These are phyloP conservation scores for Drosophila kanapiae DNA, from an alignment of 1,140 invertebrate genomes.

Conservation along the genomic window DNA sequence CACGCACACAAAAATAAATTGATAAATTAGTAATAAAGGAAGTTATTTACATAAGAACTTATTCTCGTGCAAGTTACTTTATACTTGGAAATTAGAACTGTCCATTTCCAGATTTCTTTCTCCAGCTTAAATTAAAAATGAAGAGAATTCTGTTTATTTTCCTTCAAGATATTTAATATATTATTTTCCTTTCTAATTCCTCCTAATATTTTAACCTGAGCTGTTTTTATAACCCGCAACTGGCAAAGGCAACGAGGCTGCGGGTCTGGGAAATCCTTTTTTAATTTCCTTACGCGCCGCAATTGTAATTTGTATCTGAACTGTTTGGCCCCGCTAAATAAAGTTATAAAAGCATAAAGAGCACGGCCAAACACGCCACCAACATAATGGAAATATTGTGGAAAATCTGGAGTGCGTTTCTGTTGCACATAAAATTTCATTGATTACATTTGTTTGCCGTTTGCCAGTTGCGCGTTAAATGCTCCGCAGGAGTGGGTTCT, in stretches of 20 bases:
- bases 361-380: conserved; percentile 61
- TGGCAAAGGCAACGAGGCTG: conserved; percentile 9
- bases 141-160: not conserved
- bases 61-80: too few relatives aligned
- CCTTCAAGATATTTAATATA: not conserved
- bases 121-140: too few relatives aligned
- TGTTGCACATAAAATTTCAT: conserved; percentile 83
- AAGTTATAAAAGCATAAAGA: conserved; percentile 78
- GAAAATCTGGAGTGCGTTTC: conserved; percentile 64
- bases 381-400: conserved; percentile 20
- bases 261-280: conserved; percentile 66
- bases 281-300: conserved; percentile 72
- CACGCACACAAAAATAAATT: not conserved
- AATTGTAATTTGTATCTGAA: conserved; percentile 76
- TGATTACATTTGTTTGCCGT: conserved; percentile 82
- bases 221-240: not conserved
- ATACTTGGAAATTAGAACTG: not conserved
- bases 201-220: not conserved
- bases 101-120: too few relatives aligned
- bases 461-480: conserved; percentile 67
- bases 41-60: not conserved
- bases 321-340: conserved; percentile 72
- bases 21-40: not conserved
- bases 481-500: conserved; percentile 18
- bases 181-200: too few relatives aligned